phyloP scores from a whole-genome alignment of 2,113 vertebrate genomes.

The Dipodomys ordii region DNA sequence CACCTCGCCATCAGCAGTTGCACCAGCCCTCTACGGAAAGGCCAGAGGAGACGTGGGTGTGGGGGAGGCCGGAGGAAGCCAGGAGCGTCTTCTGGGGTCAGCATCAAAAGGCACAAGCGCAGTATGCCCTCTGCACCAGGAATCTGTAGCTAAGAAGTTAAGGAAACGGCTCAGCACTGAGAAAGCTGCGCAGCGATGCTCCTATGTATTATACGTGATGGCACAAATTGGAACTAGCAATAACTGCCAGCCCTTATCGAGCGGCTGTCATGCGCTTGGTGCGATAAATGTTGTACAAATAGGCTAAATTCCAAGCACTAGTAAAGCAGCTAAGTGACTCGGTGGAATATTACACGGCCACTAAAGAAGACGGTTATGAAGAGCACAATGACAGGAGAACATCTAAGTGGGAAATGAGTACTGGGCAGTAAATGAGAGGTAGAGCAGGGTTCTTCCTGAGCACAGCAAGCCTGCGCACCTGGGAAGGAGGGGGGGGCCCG shows the following conservation, averaged over 20 bases:
- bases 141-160: conserved; percentile 17
- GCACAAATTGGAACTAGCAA: conserved; percentile 14
- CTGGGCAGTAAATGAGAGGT: background rate
- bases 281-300: conserved; percentile 49
- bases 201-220: background rate
- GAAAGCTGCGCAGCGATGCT: background rate
- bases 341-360: conserved; percentile 46
- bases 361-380: conserved; percentile 1
- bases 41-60: background rate
- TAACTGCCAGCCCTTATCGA: background rate
- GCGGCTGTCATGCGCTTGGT: background rate
- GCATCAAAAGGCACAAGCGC: background rate
- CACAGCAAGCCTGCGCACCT: background rate
- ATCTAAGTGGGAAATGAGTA: background rate
- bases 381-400: background rate
- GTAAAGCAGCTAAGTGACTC: conserved; percentile 29
- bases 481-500: background rate
- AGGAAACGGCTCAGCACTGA: background rate
- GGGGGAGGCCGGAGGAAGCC: background rate
- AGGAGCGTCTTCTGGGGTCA: background rate
- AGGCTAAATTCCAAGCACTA: conserved; percentile 46
- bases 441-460: background rate
- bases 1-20: background rate
- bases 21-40: background rate
- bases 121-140: background rate